These are phyloP conservation scores for Choloepus didactylus DNA, from an alignment of 2,797 vertebrate species.

Conservation along the genomic window DNA sequence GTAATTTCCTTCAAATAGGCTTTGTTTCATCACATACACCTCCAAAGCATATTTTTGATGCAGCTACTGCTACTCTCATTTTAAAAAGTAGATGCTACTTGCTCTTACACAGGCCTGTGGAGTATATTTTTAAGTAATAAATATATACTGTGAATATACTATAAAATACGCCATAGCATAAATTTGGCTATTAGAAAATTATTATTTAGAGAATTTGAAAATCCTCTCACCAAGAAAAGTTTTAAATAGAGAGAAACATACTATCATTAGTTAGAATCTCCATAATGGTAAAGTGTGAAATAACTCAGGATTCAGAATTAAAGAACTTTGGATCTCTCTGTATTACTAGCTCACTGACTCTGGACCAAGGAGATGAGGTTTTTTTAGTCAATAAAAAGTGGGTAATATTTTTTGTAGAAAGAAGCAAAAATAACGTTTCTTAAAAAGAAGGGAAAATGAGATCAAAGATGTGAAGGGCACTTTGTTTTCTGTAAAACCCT, in stretches of 20 bases:
- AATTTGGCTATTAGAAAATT: conserved; percentile 55
- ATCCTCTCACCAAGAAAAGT: conserved; percentile 56
- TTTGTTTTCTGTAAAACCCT: conserved; percentile 36
- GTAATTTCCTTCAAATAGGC: conserved; percentile 30
- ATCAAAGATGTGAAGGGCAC: conserved; percentile 22
- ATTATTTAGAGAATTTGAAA: conserved; percentile 67
- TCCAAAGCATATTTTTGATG: neutral
- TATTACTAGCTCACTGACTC: conserved; percentile 12
- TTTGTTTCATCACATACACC: neutral
- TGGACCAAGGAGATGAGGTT: neutral
- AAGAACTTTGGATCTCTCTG: conserved; percentile 1
- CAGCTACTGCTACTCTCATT: neutral
- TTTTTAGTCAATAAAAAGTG: conserved; percentile 49
- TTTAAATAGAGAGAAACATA: conserved; percentile 54
- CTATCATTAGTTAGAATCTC: neutral
- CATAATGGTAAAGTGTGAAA: neutral
- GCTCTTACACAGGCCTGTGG: conserved; percentile 21
- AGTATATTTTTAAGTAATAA: conserved; percentile 46
- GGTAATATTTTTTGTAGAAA: conserved; percentile 37
- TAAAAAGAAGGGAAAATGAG: conserved; percentile 62
- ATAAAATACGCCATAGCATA: conserved; percentile 34
- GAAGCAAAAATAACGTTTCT: conserved; percentile 21
- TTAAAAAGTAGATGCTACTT: conserved; percentile 51
- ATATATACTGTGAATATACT: conserved; percentile 3
- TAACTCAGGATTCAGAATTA: conserved; percentile 32